A percentile compares a stretch with the other conserved stretches of the same genome.
Evolutionary conservation across 1,140 invertebrate species (phyloP).

Genomic region (Drosophila seguyi): DNA sequence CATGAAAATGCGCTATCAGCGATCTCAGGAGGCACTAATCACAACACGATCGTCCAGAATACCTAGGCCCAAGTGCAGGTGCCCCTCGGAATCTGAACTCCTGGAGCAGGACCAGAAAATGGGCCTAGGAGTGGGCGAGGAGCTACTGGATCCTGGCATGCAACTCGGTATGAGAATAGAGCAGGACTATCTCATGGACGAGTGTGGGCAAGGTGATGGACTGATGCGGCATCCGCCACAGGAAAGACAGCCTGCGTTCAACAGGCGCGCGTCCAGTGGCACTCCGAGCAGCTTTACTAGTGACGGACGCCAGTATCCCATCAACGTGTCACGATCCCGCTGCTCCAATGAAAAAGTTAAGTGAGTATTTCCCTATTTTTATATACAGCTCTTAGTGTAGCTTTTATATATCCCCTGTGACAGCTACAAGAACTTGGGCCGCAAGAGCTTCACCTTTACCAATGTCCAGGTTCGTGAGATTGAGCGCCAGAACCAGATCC

Average conservation of each 20-base stretch:
- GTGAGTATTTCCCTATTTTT: slow-evolving; percentile 39
- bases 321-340: slow-evolving; percentile 48
- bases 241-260: slow-evolving; percentile 15
- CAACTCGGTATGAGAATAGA: slow-evolving; percentile 6
- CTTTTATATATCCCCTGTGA: neutral
- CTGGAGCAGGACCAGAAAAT: slow-evolving; percentile 8
- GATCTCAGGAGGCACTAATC: slow-evolving; percentile 20
- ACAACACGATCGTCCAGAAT: slow-evolving; percentile 19
- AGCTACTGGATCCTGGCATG: neutral
- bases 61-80: slow-evolving; percentile 48
- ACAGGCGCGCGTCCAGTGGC: slow-evolving; percentile 48
- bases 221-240: slow-evolving; percentile 58
- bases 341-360: slow-evolving; percentile 68
- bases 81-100: slow-evolving; percentile 43
- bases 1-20: slow-evolving; percentile 3
- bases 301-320: slow-evolving; percentile 51
- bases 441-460: slow-evolving; percentile 80
- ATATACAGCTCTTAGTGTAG: accelerated
- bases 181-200: slow-evolving; percentile 39
- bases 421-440: slow-evolving; percentile 68
- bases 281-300: slow-evolving; percentile 71
- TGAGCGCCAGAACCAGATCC: slow-evolving; percentile 78
- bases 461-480: slow-evolving; percentile 82
- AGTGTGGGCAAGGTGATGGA: slow-evolving; percentile 69
- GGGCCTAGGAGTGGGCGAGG: neutral